These are phyloP conservation scores for Eupithecia pulchellata DNA, from an alignment of 2,888 invertebrate species.

Conservation along the genomic window DNA sequence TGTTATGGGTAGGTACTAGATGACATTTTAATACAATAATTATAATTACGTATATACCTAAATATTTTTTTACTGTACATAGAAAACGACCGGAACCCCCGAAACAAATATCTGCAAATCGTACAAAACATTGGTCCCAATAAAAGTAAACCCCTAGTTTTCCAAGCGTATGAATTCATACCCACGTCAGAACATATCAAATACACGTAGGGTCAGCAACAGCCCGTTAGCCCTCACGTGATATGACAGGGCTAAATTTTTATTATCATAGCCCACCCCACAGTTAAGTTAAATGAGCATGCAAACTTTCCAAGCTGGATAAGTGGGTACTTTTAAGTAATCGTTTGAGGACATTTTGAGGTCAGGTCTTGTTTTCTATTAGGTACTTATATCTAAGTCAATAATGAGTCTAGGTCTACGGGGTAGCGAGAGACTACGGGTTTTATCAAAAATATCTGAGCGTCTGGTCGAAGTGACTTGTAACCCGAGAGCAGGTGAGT, in stretches of 20 bases:
- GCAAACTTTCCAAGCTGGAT: constrained; percentile 33
- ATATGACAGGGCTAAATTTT: constrained; percentile 20
- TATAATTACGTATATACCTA: too few species aligned
- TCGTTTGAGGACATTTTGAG: constrained; percentile 4
- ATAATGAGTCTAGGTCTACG: too few species aligned
- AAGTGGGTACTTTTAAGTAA: constrained; percentile 12
- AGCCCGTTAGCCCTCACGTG: not conserved
- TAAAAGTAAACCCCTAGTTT: not conserved
- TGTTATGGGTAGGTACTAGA: too few species aligned
- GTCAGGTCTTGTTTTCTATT: not conserved
- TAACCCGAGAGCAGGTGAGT: too few species aligned
- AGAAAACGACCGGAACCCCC: too few species aligned
- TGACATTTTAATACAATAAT: too few species aligned
- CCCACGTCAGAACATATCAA: constrained; percentile 1
- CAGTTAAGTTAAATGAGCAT: constrained; percentile 39
- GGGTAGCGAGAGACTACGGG: too few species aligned
- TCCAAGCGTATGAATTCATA: not conserved
- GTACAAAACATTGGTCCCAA: not conserved
- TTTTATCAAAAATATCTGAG: too few species aligned
- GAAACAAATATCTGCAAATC: too few species aligned
- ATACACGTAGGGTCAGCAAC: constrained; percentile 6
- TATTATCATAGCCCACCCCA: constrained; percentile 36
- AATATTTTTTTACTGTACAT: too few species aligned
- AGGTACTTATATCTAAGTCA: too few species aligned
- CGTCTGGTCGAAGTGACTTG: too few species aligned